These are phyloP conservation scores for Aurelia sp. DNA, from an alignment of 30 jellyfish, hydroid and myxozoan genomes.

Conservation along the genomic window DNA sequence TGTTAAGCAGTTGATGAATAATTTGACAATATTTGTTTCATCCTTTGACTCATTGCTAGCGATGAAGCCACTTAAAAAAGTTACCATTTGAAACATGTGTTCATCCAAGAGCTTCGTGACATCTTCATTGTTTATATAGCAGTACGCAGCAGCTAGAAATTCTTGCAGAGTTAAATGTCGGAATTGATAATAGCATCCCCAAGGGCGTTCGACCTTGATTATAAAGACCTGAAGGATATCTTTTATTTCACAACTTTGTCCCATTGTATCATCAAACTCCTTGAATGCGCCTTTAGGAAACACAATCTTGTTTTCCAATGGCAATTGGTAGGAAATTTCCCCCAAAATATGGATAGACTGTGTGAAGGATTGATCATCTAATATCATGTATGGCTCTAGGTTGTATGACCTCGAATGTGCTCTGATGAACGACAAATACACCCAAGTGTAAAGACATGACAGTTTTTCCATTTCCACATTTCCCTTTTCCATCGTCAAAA, in stretches of 20 bases:
- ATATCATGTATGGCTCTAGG: neutral
- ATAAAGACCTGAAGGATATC: neutral
- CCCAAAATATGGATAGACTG: neutral
- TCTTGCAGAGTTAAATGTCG: constrained; percentile 21
- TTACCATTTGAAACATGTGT: neutral
- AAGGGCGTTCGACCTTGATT: neutral
- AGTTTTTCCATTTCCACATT: neutral
- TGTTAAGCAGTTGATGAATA: too few species aligned
- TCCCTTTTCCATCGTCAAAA: neutral
- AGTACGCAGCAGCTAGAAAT: constrained; percentile 4
- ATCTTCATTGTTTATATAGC: neutral
- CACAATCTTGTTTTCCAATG: constrained; percentile 4
- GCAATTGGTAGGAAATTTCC: neutral
- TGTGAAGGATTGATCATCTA: neutral
- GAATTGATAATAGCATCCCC: neutral
- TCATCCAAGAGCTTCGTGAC: neutral
- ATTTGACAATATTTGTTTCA: too few species aligned
- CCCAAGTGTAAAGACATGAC: neutral
- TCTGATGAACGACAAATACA: neutral
- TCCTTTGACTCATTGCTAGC: neutral
- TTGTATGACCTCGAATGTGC: neutral
- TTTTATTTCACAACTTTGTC: neutral
- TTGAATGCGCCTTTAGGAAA: neutral
- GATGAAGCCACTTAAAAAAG: neutral
- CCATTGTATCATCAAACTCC: neutral